Evolutionary conservation across 1,140 invertebrate genomes (phyloP), one percentile per base, ranked within the genome.

Genomic region (Aphaenogaster ashmeadi): DNA sequence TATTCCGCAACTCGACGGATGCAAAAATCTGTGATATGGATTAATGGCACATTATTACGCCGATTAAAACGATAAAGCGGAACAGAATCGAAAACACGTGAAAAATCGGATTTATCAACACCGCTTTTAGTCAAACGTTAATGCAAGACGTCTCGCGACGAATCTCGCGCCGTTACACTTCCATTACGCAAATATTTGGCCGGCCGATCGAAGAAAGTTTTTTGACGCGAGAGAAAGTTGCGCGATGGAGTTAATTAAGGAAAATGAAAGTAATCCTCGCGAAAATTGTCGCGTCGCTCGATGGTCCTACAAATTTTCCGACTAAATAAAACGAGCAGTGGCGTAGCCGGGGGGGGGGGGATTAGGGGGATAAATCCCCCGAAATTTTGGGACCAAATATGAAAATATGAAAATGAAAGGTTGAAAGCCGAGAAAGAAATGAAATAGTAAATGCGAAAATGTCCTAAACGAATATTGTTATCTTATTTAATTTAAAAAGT

Each of bases 251-350:
- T 60, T 84, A 33, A 75, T 74, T 50, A 74, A 84, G 36, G 33
- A 84, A 75, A 84, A 84, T 62, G 54, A 75, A 74, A 84, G 41
- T 60, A 47, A 62, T 74, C 50, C 54, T 74, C n/a, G n/a, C 52
- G 3, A 74, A 60, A 75, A 60, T 60, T 27, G 18, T 71, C 77
- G 2, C 44, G 41, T 44, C 41, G 13, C 50, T 41, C 7, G 41
- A 21, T 27, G 18, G 18, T 21, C 27, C 3, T 13, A 15, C 13
- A 47, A 72, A 58, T 75, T 75, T 71, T 71, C 18, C n/a, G 33
- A 27, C 9, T 64, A 64, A 64, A 33, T 78, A 64, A 36, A 64
- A 18, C 15, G 36, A 4, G 13, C 5, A 27, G 27, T 27, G 27
- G 27, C 27, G 27, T 27, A 27, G 27, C 27, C 0, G 27, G 27